These are phyloP conservation scores for Tetramorium simillimum DNA, from an alignment of 1,140 invertebrate species.

Conservation along the genomic window DNA sequence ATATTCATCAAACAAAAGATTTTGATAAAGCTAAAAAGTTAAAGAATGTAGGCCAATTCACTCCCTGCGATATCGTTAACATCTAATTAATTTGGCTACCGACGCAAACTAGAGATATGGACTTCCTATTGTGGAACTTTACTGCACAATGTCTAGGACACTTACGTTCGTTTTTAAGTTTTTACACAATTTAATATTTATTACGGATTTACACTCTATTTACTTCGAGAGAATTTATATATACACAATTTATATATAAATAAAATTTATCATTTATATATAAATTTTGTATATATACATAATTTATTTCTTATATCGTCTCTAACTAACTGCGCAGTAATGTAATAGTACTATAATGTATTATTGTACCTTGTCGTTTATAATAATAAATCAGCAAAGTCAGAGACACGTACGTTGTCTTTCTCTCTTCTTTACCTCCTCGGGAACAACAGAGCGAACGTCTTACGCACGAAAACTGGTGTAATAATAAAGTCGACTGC, in stretches of 20 bases:
- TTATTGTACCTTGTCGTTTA: constrained; percentile 72
- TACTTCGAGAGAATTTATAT: constrained; percentile 61
- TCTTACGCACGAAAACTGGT: background rate
- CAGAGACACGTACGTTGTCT: constrained; percentile 6
- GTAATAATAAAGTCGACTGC: constrained; percentile 56
- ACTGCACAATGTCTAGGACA: constrained; percentile 62
- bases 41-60: no score
- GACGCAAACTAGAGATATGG: background rate
- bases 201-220: constrained; percentile 72
- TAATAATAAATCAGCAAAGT: constrained; percentile 70
- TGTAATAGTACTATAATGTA: constrained; percentile 63
- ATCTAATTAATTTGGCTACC: background rate
- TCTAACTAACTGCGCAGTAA: constrained; percentile 73
- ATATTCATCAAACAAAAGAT: background rate
- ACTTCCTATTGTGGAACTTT: constrained; percentile 11
- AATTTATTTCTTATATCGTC: constrained; percentile 74
- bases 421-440: constrained; percentile 17
- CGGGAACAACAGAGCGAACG: background rate
- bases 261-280: background rate
- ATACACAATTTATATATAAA: background rate
- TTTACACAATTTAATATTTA: constrained; percentile 78
- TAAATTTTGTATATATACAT: constrained; percentile 58
- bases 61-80: background rate
- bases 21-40: background rate
- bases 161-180: constrained; percentile 73